These are phyloP conservation scores for Pipra filicauda DNA, from an alignment of 2,113 vertebrate genomes.

Conservation along the genomic window DNA sequence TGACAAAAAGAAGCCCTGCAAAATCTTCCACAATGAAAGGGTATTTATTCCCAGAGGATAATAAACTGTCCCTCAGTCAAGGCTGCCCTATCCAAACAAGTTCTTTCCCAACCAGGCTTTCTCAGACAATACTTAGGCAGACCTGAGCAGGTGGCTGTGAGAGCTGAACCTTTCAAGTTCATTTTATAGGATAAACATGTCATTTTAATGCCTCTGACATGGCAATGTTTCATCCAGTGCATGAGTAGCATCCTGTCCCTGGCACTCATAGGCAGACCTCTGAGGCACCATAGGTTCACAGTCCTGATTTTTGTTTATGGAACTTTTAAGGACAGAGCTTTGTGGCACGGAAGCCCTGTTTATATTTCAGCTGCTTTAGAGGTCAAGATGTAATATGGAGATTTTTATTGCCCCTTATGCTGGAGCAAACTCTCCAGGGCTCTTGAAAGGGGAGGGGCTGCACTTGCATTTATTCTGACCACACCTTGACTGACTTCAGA, in stretches of 20 bases:
- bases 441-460: neutral
- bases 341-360: neutral
- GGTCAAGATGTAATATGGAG: neutral
- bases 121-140: neutral
- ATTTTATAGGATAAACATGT: neutral
- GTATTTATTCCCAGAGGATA: neutral
- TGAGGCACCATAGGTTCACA: neutral
- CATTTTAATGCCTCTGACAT: neutral
- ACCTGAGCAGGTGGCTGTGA: neutral
- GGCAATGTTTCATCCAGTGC: neutral
- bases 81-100: neutral
- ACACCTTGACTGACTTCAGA: neutral
- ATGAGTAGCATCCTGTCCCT: neutral
- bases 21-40: neutral
- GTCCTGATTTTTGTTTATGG: neutral
- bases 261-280: neutral
- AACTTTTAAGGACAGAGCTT: neutral
- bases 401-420: neutral
- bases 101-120: neutral
- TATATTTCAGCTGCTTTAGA: neutral
- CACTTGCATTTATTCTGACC: neutral
- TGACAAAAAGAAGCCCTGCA: neutral
- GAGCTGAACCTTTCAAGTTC: neutral
- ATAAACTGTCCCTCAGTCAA: neutral
- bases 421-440: neutral